Conservation (phyloP, 2,113 vertebrate species). For the Micronycteris hirsuta region DNA sequence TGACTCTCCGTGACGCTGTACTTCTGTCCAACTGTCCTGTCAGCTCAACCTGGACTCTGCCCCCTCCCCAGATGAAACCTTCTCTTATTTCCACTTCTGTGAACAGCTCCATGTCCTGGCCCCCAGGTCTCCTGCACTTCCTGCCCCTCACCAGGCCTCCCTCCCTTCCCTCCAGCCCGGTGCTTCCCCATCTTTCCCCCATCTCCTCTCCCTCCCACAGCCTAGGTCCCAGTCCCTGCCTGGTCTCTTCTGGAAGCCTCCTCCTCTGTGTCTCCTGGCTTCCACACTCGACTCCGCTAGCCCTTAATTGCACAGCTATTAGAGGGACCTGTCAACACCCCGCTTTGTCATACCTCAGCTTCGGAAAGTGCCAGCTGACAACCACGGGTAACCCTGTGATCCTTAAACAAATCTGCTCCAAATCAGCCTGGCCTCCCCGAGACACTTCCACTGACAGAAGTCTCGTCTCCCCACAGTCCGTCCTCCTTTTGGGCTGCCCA, state of each 20-base stretch:
- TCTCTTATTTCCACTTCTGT: background rate
- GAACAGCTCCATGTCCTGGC: background rate
- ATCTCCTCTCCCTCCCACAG: accelerated
- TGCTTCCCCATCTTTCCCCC: background rate
- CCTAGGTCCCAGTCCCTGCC: background rate
- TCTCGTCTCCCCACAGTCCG: background rate
- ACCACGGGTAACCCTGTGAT: background rate
- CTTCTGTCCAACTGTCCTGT: background rate
- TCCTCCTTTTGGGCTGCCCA: background rate
- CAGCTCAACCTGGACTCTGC: background rate
- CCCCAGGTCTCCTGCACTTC: background rate
- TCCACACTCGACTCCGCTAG: background rate
- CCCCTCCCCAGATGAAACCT: background rate
- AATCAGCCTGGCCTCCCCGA: background rate
- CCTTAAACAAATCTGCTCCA: background rate
- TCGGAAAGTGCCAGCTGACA: background rate
- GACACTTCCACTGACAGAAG: background rate
- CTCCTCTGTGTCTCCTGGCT: background rate
- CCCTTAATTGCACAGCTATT: background rate
- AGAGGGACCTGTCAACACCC: background rate
- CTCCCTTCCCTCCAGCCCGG: background rate
- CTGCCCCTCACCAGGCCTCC: background rate
- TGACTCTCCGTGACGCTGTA: background rate
- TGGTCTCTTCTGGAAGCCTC: background rate
- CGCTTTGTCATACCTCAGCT: background rate